Conservation (phyloP, 37 sponge, comb jelly and placozoan genomes). For the Ephydatia muelleri region DNA sequence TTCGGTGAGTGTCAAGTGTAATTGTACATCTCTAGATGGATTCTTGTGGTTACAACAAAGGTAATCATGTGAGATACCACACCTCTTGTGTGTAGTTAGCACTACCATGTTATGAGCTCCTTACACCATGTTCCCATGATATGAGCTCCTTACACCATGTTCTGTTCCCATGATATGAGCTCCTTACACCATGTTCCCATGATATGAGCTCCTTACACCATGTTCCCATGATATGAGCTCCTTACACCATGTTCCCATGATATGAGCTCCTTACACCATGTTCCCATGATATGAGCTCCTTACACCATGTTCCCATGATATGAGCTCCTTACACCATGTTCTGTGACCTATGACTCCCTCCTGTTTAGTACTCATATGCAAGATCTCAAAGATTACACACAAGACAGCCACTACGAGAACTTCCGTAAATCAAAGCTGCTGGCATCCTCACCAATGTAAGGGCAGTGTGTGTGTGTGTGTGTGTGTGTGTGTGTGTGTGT, state of each 20-base stretch:
- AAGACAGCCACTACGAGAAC: constrained; percentile 97
- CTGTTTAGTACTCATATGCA: constrained; percentile 95
- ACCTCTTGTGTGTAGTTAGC: neutral
- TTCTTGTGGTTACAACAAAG: neutral
- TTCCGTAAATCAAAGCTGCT: constrained; percentile 86
- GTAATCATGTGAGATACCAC: neutral
- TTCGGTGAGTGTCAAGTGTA: constrained; percentile 43
- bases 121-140: neutral
- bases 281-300: neutral
- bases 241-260: neutral
- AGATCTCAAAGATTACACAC: constrained; percentile 97
- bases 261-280: neutral
- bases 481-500: constrained; percentile 38
- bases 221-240: constrained; percentile 57
- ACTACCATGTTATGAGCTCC: neutral
- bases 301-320: neutral
- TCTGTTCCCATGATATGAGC: neutral
- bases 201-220: constrained; percentile 92
- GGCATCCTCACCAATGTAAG: constrained; percentile 34
- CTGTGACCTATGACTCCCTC: neutral
- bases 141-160: neutral
- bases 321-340: neutral
- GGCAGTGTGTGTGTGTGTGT: constrained; percentile 25
- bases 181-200: neutral
- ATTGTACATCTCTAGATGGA: neutral